phyloP scores from a whole-genome alignment of 2,888 invertebrate genomes.

The Gnatocerus cornutus region DNA sequence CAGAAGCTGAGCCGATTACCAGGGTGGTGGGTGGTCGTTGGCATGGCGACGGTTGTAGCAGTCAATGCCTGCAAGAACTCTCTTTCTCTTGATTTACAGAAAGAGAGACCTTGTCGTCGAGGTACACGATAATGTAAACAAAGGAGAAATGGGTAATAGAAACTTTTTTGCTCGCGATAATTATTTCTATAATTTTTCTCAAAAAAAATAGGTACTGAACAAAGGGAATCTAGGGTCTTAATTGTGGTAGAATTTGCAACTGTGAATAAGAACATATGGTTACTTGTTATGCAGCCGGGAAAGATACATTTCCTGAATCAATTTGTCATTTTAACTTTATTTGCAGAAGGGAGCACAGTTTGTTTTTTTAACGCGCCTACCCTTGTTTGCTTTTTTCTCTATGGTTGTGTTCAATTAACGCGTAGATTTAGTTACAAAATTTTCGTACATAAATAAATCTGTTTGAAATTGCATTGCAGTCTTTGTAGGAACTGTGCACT shows the following conservation, averaged over 20 bases:
- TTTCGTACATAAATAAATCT: too few species aligned
- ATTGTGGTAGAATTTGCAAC: constrained; percentile 2
- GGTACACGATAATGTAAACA: constrained; percentile 42
- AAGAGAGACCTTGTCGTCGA: constrained; percentile 31
- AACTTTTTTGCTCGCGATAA: neutral
- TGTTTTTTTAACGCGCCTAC: constrained; percentile 47
- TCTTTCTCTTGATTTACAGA: constrained; percentile 33
- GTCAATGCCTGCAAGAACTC: constrained; percentile 51
- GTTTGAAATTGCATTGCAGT: too few species aligned
- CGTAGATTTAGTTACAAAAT: constrained; percentile 1
- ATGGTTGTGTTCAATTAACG: constrained; percentile 6
- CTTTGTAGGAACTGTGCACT: too few species aligned
- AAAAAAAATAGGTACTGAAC: too few species aligned
- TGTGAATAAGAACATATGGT: constrained; percentile 30
- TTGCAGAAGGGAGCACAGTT: constrained; percentile 46
- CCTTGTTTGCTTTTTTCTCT: constrained; percentile 43
- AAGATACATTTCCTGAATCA: constrained; percentile 49
- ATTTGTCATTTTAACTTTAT: constrained; percentile 49
- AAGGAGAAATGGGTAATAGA: neutral
- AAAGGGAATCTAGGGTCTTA: neutral
- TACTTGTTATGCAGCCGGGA: constrained; percentile 26
- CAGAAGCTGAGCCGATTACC: constrained; percentile 62
- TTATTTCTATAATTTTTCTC: too few species aligned
- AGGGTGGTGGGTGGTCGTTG: constrained; percentile 63
- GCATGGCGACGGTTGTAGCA: constrained; percentile 54